Conservation (phyloP, 2,797 vertebrate species). For the Parotocinclus haroldoi region DNA sequence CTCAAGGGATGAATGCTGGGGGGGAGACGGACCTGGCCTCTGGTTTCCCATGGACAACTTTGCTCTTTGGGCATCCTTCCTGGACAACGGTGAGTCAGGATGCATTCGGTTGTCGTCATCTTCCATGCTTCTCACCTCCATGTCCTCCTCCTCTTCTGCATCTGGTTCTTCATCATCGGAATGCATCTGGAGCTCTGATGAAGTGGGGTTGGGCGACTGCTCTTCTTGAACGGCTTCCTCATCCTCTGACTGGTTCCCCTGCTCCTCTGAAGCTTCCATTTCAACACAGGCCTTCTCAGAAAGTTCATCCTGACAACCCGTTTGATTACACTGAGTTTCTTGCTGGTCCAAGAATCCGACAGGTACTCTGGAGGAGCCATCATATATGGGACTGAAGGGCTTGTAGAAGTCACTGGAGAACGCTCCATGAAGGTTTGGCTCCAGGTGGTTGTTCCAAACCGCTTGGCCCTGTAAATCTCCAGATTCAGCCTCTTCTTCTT, state of each 20-base stretch:
- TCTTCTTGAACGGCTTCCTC: slow-evolving; percentile 63
- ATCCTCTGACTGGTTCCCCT: slow-evolving; percentile 67
- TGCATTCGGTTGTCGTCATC: slow-evolving; percentile 63
- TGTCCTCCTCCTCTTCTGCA: slow-evolving; percentile 67
- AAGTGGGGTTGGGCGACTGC: slow-evolving; percentile 15
- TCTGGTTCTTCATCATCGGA: slow-evolving; percentile 73
- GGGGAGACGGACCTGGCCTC: slow-evolving; percentile 67
- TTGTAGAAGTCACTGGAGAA: slow-evolving; percentile 95
- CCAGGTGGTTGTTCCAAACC: slow-evolving; percentile 83
- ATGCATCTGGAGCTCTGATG: slow-evolving; percentile 32
- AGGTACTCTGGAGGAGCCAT: slow-evolving; percentile 68
- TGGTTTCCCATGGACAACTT: slow-evolving; percentile 67
- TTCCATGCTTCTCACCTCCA: slow-evolving; percentile 77
- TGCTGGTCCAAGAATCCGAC: slow-evolving; percentile 75
- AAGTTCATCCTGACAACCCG: slow-evolving; percentile 76
- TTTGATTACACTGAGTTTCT: slow-evolving; percentile 72
- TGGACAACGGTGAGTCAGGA: slow-evolving; percentile 50
- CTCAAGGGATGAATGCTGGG: slow-evolving; percentile 68
- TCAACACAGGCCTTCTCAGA: slow-evolving; percentile 84
- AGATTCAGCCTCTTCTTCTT: slow-evolving; percentile 69
- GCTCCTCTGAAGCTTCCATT: slow-evolving; percentile 82
- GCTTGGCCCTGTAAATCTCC: slow-evolving; percentile 76
- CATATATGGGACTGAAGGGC: slow-evolving; percentile 83
- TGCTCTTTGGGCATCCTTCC: slow-evolving; percentile 60
- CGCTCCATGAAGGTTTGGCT: slow-evolving; percentile 66